Conservation (phyloP, 2,113 vertebrate species). For the Tragelaphus scriptus region DNA sequence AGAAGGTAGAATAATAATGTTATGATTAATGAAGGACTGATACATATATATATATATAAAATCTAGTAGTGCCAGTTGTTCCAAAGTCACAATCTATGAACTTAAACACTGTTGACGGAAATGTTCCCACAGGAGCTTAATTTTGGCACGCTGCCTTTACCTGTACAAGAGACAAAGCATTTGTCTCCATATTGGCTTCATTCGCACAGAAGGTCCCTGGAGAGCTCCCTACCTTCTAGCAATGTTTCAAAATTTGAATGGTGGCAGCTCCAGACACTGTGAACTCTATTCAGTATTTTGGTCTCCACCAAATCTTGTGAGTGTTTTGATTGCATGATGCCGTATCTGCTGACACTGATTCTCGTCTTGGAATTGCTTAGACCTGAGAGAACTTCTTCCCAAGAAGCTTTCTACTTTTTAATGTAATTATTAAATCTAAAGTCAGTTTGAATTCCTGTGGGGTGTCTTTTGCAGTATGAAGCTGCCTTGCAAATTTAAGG, state of each 20-base stretch:
- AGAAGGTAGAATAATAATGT: background rate
- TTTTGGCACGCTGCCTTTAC: background rate
- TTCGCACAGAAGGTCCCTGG: background rate
- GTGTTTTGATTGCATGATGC: background rate
- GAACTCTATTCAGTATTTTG: background rate
- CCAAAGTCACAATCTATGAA: background rate
- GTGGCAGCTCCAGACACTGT: background rate
- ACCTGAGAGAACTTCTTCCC: background rate
- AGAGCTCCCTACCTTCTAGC: background rate
- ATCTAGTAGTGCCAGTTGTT: background rate
- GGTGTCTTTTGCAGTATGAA: background rate
- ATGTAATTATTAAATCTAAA: background rate
- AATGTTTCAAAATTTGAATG: background rate
- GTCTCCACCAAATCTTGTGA: background rate
- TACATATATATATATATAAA: background rate
- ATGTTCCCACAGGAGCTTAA: background rate
- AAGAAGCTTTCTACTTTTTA: background rate
- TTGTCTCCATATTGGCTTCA: background rate
- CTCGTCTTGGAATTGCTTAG: background rate
- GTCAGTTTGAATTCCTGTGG: background rate
- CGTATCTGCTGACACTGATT: background rate
- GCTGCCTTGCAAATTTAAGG: background rate
- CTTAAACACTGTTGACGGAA: background rate
- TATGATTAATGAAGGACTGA: background rate
- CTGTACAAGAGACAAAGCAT: background rate